Conservation (phyloP, 2,797 vertebrate species). For the Neosilurus hyrtlii region DNA sequence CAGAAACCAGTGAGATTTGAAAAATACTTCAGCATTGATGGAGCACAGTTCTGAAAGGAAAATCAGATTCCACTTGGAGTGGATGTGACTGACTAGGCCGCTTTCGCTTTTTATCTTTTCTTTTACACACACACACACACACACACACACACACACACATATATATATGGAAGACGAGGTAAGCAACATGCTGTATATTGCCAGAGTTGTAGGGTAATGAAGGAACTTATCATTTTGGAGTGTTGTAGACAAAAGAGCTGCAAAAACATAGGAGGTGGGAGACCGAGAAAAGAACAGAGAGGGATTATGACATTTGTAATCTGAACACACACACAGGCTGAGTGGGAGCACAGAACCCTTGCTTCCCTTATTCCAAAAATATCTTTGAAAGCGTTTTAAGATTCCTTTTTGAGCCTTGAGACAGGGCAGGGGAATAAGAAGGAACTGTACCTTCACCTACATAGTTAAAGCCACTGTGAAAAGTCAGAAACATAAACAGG, state of each 20-base stretch:
- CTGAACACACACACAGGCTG: slow-evolving; percentile 18
- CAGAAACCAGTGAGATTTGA: background rate
- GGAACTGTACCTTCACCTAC: background rate
- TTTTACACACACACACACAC: background rate
- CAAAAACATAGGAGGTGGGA: slow-evolving; percentile 7
- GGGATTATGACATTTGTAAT: slow-evolving; percentile 41
- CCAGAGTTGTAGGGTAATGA: slow-evolving; percentile 6
- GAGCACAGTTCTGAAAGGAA: slow-evolving; percentile 15
- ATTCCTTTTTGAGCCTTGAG: background rate
- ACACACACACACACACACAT: background rate
- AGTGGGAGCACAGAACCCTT: slow-evolving; percentile 1
- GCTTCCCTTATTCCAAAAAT: slow-evolving; percentile 30
- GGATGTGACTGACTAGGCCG: background rate
- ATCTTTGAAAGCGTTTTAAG: slow-evolving; percentile 27
- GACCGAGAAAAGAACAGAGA: slow-evolving; percentile 4
- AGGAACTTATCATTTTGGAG: slow-evolving; percentile 20
- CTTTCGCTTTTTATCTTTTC: background rate
- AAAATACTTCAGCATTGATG: background rate
- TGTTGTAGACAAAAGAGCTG: slow-evolving; percentile 7
- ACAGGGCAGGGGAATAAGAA: background rate
- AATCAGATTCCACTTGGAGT: slow-evolving; percentile 1
- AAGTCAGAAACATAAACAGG: background rate
- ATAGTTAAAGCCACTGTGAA: too few relatives aligned
- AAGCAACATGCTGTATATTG: slow-evolving; percentile 18
- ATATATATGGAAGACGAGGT: too few relatives aligned